phyloP scores from a whole-genome alignment of 2,113 vertebrate species.

The Chroicocephalus ridibundus region DNA sequence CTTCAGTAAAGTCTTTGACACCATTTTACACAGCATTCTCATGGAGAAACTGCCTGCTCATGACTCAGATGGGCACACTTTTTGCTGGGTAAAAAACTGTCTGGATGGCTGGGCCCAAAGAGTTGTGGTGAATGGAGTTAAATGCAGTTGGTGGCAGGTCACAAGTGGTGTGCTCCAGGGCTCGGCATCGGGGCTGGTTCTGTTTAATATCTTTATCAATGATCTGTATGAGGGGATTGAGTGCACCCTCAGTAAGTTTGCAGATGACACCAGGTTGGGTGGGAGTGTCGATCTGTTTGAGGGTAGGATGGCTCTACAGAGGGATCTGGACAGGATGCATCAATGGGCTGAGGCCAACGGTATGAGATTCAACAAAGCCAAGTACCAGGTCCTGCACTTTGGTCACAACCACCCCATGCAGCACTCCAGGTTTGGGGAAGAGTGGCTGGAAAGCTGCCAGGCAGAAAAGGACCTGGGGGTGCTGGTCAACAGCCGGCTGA shows the following conservation, averaged over 20 bases:
- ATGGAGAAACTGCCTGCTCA: neutral
- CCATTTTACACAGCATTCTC: neutral
- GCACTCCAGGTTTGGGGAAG: too few species aligned
- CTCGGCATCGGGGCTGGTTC: neutral
- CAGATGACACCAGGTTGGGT: neutral
- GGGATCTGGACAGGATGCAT: too few species aligned
- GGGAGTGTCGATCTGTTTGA: neutral
- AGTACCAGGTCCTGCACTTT: too few species aligned
- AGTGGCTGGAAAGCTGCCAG: too few species aligned
- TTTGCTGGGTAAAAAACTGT: neutral
- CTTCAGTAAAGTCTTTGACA: neutral
- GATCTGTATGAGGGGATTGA: neutral
- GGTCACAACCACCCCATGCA: too few species aligned
- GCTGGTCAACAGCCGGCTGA: too few species aligned
- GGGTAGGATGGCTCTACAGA: too few species aligned
- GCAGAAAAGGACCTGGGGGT: too few species aligned
- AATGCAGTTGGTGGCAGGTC: neutral
- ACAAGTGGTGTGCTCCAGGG: neutral
- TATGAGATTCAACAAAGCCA: too few species aligned
- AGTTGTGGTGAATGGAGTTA: neutral
- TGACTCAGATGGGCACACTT: neutral
- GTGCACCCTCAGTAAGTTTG: neutral
- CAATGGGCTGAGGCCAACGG: too few species aligned
- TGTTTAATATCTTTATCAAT: neutral
- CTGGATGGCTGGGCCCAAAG: neutral